These are phyloP conservation scores for Ophion obscuratus DNA, from an alignment of 2,888 invertebrate species.

Conservation along the genomic window DNA sequence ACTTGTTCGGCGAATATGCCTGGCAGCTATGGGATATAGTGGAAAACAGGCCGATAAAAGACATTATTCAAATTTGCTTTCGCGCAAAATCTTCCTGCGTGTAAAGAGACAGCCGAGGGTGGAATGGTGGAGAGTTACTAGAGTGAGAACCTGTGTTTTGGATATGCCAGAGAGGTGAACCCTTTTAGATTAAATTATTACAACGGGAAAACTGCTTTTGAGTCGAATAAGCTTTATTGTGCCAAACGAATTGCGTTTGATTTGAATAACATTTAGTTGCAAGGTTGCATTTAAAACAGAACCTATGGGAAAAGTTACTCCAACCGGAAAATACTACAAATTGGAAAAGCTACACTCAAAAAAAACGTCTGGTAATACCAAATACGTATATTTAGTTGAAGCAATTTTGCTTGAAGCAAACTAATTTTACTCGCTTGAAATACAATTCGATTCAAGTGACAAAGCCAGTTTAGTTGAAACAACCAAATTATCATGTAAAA, in stretches of 20 bases:
- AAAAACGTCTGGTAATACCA: no score
- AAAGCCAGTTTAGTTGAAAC: no score
- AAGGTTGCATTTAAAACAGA: not conserved
- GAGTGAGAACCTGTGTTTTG: slow-evolving; percentile 41
- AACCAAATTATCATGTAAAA: no score
- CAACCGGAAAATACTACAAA: not conserved
- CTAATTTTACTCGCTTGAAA: no score
- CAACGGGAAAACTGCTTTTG: slow-evolving; percentile 14
- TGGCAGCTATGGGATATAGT: slow-evolving; percentile 57
- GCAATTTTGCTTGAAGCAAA: no score
- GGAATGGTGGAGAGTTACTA: slow-evolving; percentile 40
- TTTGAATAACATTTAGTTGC: not conserved
- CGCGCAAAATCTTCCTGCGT: slow-evolving; percentile 73
- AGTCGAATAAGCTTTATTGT: slow-evolving; percentile 23
- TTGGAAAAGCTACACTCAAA: not conserved
- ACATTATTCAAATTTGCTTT: slow-evolving; percentile 81
- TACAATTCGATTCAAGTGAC: no score
- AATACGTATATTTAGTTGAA: no score
- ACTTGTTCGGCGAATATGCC: slow-evolving; percentile 67
- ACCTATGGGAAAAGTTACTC: not conserved
- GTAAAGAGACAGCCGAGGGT: slow-evolving; percentile 58
- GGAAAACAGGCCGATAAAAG: slow-evolving; percentile 79
- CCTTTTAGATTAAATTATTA: slow-evolving; percentile 36
- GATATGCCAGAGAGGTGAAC: slow-evolving; percentile 35
- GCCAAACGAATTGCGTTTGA: not conserved